Base-by-base conservation (phyloP, 2,888 invertebrate genomes). In the Aricia artaxerxes region DNA sequence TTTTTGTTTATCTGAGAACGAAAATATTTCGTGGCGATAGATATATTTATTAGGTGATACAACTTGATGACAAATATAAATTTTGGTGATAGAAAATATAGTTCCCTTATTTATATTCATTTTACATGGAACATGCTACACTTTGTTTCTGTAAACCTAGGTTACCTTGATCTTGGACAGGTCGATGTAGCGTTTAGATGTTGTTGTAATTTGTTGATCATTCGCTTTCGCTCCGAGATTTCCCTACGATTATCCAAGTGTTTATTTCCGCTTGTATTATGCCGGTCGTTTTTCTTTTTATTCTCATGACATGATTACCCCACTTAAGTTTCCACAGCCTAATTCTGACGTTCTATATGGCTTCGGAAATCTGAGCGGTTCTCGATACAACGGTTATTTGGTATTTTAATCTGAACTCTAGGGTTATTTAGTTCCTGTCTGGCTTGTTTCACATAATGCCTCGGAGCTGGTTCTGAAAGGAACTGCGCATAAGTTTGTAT, bases 151-250 rank as follows among this genome's bases (percentile, higher is more conserved):
- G 4, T 53, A 53, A 53, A 9, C 13, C 53, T 53, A 53, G 53
- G 13, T 3, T 53, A 57, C 16, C 11, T 57, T 13, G 57, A 49
- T 44, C 11, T 61, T 64, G 49, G 49, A 78, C 49, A 53, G 16
- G 40, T 73, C 69, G 73, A 73, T 76, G 61, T 73, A 77, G 79
- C 79, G 73, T 80, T 76, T 60, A 77, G 76, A 9, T 76, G 78
- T 78, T 80, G 80, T 80, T 82, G 60, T 61, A 77, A 61, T 77
- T 61, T 77, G 31, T 77, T 35, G 53, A 77, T 38, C 38, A 77
- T 53, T 75, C 40, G 77, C 77, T 77, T 64, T 77, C 77, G 77
- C 77, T 77, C 16, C n/a, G 38, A 77, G 77, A 77, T 77, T 77
- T 77, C 61, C 77, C 77, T 77, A 77, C 24, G 77, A 77, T 77